Base-by-base conservation (phyloP, 2,888 invertebrate genomes). In the Suillia variegata region DNA sequence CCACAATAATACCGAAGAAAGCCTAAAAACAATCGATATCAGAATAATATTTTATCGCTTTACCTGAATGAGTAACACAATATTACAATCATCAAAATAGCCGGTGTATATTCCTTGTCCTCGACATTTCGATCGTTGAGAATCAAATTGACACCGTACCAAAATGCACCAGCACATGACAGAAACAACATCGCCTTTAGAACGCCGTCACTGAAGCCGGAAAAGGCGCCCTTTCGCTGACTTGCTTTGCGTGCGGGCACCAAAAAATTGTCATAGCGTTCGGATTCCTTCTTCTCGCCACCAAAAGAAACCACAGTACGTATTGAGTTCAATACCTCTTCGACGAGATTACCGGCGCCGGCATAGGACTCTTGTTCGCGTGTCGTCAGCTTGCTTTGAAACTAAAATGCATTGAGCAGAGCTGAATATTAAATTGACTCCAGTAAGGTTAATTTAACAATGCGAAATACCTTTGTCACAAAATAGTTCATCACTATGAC, bases 221-320 rank as follows among this genome's bases (percentile, higher is more conserved):
- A 87, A 76, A 86, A 88, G 58, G 89, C 80, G 0, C 90, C 89
- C 66, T 89, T 87, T 65, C 81, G 85, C 2, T 84, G 84, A 22
- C 90, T 90, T 42, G 87, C 88, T 65, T 83, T 85, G 59, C 86
- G 85, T 0, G 90, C 90, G 1, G 88, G 87, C 0, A 84, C 76
- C 48, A 91, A 75, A 50, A 87, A 86, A 21, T 75, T 76, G 33
- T 81, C 77, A 71, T 85, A 89, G 76, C 89, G 85, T 33, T 85
- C 83, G 2, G 88, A 86, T 78, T 93, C 93, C 67, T 89, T 89
- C 18, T 87, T 81, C 73, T 92, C 89, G 1, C 93, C 93, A 2
- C 90, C 89, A 76, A 93, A 93, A 0, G 93, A 90, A 4, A 89
- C 85, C 0, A 93, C 92, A 0, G 93, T 93, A 61, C 91, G 84